A percentile compares a stretch with the other conserved stretches of the same genome.
phyloP scores from a whole-genome alignment of 2,888 invertebrate species.

The Andrena bicolor region DNA sequence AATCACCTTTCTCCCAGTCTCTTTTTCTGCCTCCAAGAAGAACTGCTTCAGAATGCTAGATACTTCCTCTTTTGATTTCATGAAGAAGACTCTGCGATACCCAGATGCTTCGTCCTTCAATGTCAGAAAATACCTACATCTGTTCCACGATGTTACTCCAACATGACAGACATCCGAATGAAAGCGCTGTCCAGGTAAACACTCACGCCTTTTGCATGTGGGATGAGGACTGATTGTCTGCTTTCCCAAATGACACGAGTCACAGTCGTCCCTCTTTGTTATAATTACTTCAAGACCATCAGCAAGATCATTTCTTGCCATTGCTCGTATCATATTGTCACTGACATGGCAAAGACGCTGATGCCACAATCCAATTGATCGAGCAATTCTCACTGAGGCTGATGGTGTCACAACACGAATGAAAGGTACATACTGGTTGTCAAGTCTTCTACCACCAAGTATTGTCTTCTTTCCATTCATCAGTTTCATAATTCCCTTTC shows the following conservation, averaged over 20 bases:
- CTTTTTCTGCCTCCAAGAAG: slow-evolving; percentile 66
- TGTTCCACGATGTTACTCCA: slow-evolving; percentile 25
- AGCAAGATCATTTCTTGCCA: slow-evolving; percentile 27
- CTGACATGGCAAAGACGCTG: slow-evolving; percentile 32
- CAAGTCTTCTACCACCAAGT: slow-evolving; percentile 35
- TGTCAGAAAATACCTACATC: slow-evolving; percentile 43
- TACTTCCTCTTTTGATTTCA: slow-evolving; percentile 75
- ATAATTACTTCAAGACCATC: slow-evolving; percentile 39
- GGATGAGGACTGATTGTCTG: slow-evolving; percentile 34
- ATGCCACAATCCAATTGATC: slow-evolving; percentile 39
- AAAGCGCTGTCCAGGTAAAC: slow-evolving; percentile 45
- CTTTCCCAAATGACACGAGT: slow-evolving; percentile 41
- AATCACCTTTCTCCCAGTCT: slow-evolving; percentile 65
- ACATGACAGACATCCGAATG: slow-evolving; percentile 43
- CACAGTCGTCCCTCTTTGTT: slow-evolving; percentile 25
- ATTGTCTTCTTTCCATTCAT: slow-evolving; percentile 18
- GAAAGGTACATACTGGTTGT: slow-evolving; percentile 39
- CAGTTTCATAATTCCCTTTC: slow-evolving; percentile 37
- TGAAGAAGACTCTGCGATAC: slow-evolving; percentile 73
- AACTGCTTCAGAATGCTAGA: slow-evolving; percentile 37
- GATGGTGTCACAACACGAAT: slow-evolving; percentile 31
- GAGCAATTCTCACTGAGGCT: slow-evolving; percentile 28
- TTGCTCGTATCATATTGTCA: slow-evolving; percentile 35
- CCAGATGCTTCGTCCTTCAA: slow-evolving; percentile 48
- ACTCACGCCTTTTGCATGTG: slow-evolving; percentile 17